These are phyloP conservation scores for Microctonus brassicae DNA, from an alignment of 2,888 invertebrate genomes.

Conservation along the genomic window DNA sequence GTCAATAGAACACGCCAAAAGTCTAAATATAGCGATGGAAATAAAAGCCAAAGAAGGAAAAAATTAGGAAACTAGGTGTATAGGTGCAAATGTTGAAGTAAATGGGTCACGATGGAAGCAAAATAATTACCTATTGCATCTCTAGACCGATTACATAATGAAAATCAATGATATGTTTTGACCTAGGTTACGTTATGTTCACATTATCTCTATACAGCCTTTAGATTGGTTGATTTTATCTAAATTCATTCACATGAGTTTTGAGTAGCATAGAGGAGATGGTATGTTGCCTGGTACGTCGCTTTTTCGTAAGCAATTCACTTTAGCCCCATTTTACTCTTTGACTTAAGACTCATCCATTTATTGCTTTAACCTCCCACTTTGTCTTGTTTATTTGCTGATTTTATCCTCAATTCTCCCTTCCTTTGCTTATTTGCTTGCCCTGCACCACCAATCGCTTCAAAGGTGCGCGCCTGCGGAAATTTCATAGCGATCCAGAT, in stretches of 20 bases:
- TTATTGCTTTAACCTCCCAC: constrained; percentile 18
- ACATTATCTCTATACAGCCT: neutral
- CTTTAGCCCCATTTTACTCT: constrained; percentile 9
- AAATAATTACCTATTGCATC: neutral
- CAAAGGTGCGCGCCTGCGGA: constrained; percentile 55
- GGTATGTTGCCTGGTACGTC: constrained; percentile 63
- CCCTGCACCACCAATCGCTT: neutral
- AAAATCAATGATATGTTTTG: neutral
- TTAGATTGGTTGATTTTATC: neutral
- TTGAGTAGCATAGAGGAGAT: constrained; percentile 2
- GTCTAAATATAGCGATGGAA: constrained; percentile 1
- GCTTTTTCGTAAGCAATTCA: constrained; percentile 47
- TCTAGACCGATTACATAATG: neutral
- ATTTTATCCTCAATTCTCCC: constrained; percentile 41
- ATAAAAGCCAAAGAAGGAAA: neutral
- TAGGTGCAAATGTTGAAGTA: neutral
- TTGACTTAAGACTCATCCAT: constrained; percentile 20
- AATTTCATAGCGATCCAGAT: constrained; percentile 50
- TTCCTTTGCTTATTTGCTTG: constrained; percentile 33
- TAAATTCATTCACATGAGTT: constrained; percentile 27
- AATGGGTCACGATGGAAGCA: neutral
- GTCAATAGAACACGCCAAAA: constrained; percentile 7
- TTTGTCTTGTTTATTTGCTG: constrained; percentile 29
- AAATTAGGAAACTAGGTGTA: neutral
- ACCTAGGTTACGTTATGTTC: neutral